These are phyloP conservation scores for Verasper variegatus DNA, from an alignment of 2,113 vertebrate genomes.

Conservation along the genomic window DNA sequence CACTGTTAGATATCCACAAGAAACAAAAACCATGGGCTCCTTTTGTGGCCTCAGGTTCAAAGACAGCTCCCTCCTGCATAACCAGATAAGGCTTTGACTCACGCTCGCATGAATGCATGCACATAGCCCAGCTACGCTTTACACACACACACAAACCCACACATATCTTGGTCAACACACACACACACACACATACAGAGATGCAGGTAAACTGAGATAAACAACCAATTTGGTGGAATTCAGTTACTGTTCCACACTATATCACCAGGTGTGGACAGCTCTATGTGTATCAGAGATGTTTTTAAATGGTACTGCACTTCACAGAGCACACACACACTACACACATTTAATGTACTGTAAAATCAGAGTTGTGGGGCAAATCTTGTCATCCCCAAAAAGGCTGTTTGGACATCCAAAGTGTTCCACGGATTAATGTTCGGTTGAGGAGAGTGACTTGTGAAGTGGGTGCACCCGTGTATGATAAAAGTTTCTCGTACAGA, in stretches of 20 bases:
- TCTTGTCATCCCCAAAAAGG: not conserved
- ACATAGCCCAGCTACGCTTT: no score
- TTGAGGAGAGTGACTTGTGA: not conserved
- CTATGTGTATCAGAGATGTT: not conserved
- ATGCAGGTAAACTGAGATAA: no score
- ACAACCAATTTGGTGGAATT: no score
- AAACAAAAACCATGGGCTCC: no score
- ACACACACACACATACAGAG: no score
- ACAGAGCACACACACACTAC: conserved; percentile 3
- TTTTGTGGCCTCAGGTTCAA: no score
- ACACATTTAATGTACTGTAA: conserved; percentile 1
- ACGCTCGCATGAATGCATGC: no score
- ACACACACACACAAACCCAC: no score
- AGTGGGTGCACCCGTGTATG: not conserved
- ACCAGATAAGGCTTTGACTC: no score
- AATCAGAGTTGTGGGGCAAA: not conserved
- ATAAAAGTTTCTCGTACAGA: conserved; percentile 7
- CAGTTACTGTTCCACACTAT: not conserved
- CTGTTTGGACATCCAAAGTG: not conserved
- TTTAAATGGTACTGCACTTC: not conserved
- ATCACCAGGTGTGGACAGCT: not conserved
- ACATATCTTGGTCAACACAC: no score
- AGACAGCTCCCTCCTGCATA: no score
- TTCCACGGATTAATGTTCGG: not conserved
- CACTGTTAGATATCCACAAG: no score